A percentile compares a stretch with the other conserved stretches of the same genome.
Evolutionary conservation across 2,797 vertebrate genomes (phyloP).

Genomic region (Zonotrichia albicollis): DNA sequence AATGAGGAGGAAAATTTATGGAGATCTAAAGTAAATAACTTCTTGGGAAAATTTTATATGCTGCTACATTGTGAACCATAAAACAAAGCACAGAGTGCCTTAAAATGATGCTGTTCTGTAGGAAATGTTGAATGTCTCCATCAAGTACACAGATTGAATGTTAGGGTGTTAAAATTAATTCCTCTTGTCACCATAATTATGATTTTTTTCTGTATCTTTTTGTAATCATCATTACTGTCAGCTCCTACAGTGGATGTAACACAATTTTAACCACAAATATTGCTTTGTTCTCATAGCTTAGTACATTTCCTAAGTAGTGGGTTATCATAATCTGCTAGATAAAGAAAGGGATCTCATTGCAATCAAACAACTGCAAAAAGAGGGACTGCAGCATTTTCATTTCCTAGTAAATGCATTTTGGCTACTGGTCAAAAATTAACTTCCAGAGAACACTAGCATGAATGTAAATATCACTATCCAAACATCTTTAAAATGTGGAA

Average conservation of each 20-base stretch:
- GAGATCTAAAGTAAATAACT: not conserved
- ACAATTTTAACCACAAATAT: not conserved
- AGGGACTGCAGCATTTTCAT: not conserved
- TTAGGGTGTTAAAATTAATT: not conserved
- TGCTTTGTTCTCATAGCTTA: not conserved
- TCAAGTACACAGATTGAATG: not conserved
- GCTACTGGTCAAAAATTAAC: not conserved
- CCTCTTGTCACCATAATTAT: not conserved
- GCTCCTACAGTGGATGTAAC: not conserved
- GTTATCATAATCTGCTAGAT: not conserved
- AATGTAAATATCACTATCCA: not conserved
- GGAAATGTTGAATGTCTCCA: not conserved
- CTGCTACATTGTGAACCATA: not conserved
- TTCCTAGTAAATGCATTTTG: not conserved
- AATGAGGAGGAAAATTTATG: not conserved
- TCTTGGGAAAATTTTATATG: not conserved
- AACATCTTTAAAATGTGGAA: not conserved
- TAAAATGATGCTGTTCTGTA: not conserved
- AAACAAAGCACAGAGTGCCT: not conserved
- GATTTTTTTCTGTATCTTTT: not conserved
- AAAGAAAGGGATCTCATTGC: not conserved
- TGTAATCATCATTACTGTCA: not conserved
- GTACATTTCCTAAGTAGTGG: not conserved
- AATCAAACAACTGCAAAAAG: not conserved
- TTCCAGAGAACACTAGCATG: not conserved